These are phyloP conservation scores for Xenentodon cancila DNA, from an alignment of 2,797 vertebrate species.

Conservation along the genomic window DNA sequence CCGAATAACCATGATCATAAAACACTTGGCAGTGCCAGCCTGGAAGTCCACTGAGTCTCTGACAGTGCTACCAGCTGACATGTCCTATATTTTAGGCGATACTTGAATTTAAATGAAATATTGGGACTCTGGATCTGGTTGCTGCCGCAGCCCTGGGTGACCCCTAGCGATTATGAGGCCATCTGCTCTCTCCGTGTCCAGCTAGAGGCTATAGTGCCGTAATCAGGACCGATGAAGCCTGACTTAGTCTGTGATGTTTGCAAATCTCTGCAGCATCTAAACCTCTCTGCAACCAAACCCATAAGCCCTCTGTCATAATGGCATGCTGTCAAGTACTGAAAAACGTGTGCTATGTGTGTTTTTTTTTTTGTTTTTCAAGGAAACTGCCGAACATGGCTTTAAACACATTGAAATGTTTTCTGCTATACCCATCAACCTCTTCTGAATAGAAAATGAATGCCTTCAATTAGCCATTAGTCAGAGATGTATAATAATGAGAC, in stretches of 20 bases:
- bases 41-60: conserved; percentile 29
- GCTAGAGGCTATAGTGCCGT: conserved; percentile 69
- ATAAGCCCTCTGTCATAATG: conserved; percentile 29
- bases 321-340: conserved; percentile 24
- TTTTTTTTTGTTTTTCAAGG: conserved; percentile 29
- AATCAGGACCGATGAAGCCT: conserved; percentile 75
- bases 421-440: conserved; percentile 36
- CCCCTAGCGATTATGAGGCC: conserved; percentile 77
- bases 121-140: conserved; percentile 57
- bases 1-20: conserved; percentile 29
- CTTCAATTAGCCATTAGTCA: conserved; percentile 69
- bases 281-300: neutral
- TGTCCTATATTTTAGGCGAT: conserved; percentile 59
- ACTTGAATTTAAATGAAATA: conserved; percentile 68
- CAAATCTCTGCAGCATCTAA: conserved; percentile 30
- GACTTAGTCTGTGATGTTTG: conserved; percentile 54
- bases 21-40: conserved; percentile 10
- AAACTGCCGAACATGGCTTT: conserved; percentile 27
- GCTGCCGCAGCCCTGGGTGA: conserved; percentile 64
- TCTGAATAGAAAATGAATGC: conserved; percentile 66
- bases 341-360: conserved; percentile 33
- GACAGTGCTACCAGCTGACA: conserved; percentile 49
- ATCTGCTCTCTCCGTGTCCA: conserved; percentile 82
- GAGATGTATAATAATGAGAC: conserved; percentile 63
- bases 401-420: conserved; percentile 44